Evolutionary conservation across 35 echinoderm and acorn worm species (phyloP).

Genomic region (Amphiura filiformis): DNA sequence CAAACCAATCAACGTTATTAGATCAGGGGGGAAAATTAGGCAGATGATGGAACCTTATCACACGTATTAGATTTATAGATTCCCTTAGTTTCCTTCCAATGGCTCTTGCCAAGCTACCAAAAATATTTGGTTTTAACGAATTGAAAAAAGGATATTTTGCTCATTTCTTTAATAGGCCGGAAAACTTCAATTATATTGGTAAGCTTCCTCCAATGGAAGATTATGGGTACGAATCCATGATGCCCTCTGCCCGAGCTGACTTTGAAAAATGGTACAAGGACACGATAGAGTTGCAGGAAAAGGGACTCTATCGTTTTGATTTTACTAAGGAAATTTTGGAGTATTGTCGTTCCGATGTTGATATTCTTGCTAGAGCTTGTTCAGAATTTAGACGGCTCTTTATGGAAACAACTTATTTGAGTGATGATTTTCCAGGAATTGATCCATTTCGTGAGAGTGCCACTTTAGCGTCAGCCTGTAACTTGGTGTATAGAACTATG

Average conservation of each 20-base stretch:
- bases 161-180: conserved; percentile 41
- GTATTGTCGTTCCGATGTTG: conserved; percentile 52
- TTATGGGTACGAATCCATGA: conserved; percentile 59
- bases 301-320: conserved; percentile 19
- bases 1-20: conserved; percentile 40
- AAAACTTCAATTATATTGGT: conserved; percentile 36
- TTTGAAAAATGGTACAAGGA: conserved; percentile 51
- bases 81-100: conserved; percentile 75
- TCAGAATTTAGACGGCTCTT: conserved; percentile 46
- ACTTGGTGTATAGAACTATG: conserved; percentile 45
- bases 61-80: conserved; percentile 45
- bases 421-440: background rate
- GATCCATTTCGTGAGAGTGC: conserved; percentile 51
- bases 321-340: conserved; percentile 37
- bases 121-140: conserved; percentile 60
- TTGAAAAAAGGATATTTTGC: conserved; percentile 78
- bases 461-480: conserved; percentile 74
- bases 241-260: background rate
- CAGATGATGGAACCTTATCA: background rate
- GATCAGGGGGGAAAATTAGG: conserved; percentile 52
- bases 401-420: background rate
- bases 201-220: background rate
- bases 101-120: conserved; percentile 41
- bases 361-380: conserved; percentile 51
- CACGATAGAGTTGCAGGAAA: background rate